Conservation (phyloP, 2,113 vertebrate species). For the Mirza zaza region DNA sequence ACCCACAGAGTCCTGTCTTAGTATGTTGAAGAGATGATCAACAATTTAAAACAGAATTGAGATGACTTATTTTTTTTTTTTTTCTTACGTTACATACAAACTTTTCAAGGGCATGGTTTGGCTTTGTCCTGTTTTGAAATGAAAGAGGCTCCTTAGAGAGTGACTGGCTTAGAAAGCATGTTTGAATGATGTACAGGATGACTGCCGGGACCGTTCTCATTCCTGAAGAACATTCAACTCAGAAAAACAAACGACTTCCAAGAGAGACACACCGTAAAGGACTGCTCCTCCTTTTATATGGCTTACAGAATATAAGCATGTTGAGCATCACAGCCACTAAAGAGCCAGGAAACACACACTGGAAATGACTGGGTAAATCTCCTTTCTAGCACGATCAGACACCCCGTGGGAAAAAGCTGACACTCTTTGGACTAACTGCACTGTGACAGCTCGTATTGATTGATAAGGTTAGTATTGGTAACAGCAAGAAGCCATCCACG, state of each 20-base stretch:
- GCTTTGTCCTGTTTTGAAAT: background rate
- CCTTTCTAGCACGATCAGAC: background rate
- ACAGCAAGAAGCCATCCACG: background rate
- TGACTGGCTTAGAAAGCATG: background rate
- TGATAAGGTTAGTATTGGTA: background rate
- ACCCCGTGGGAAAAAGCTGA: background rate
- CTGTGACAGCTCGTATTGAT: background rate
- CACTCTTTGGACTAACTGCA: background rate
- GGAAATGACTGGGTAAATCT: background rate
- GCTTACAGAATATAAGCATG: background rate
- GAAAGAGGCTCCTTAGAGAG: background rate
- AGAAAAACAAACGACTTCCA: background rate
- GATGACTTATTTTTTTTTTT: background rate
- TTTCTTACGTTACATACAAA: background rate
- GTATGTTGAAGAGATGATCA: fast-evolving
- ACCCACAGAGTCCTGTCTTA: background rate
- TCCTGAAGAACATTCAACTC: background rate
- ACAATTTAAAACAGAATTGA: background rate
- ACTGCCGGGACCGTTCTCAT: background rate
- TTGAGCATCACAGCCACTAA: too few relatives aligned
- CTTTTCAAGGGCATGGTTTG: background rate
- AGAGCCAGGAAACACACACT: background rate
- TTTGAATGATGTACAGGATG: background rate
- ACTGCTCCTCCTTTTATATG: background rate
- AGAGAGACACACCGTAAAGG: background rate